Base-by-base conservation (phyloP, 2,113 vertebrate species). In the Cochlearius cochlearius region DNA sequence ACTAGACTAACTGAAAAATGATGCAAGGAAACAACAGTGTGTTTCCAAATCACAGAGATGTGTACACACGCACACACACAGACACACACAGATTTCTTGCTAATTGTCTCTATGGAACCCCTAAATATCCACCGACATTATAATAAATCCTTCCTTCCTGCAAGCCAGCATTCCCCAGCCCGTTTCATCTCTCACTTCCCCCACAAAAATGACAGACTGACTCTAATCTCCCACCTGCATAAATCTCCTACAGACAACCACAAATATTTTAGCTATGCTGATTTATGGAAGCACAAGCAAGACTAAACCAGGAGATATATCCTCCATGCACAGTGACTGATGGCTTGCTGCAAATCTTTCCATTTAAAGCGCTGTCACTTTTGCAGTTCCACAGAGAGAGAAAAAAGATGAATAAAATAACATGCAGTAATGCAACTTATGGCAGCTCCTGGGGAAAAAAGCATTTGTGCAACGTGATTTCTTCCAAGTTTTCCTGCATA, bases 221-320 rank as follows among this genome's bases (percentile, higher is more conserved):
- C 95, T 98, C 97, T 97, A 97, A 98, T 98, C 97, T 98, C 97
- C 96, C 95, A 97, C 96, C 92, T 87, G 94, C 98, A 98, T 98
- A 98, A 98, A 98, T 98, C 98, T 98, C 95, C 92, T 94, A 95
- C 96, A 97, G 98, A 97, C 94, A 95, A 97, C 97, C 97, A 97
- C 98, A 98, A 98, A 98, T 98, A 98, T 98, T 97, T 98, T 97
- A 98, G 97, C 96, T 97, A 97, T 98, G 97, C 94, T 98, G 98
- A 98, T 98, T 98, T 98, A 98, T 97, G 94, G 96, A 92, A 88
- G 95, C 94, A 91, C 73, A 69, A 92, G 95, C 95, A 96, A 96
- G 95, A 97, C 95, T 94, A 90, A 95, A 94, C 93, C 94, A 97
- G 86, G 93, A 97, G 95, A 97, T 95, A 94, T 78, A 92, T 88